Evolutionary conservation across 2,113 vertebrate species (phyloP).

Genomic region (Cottus gobio): DNA sequence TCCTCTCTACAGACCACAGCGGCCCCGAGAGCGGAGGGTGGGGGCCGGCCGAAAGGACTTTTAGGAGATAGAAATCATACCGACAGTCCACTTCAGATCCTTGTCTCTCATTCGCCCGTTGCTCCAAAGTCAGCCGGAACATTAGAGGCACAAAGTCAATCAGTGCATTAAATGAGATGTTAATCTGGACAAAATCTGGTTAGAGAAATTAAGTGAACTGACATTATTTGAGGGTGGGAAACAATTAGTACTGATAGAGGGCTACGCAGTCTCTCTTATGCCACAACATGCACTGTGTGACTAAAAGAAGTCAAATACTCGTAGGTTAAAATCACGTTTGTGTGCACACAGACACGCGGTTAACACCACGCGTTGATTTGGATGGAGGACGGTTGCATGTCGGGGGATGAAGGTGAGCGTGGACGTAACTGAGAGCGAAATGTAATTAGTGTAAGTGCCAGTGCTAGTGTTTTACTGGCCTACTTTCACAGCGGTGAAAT

Average conservation of each 20-base stretch:
- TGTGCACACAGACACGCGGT: constrained; percentile 1
- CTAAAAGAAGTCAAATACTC: background rate
- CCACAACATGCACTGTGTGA: background rate
- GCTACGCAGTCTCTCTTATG: constrained; percentile 4
- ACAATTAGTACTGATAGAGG: background rate
- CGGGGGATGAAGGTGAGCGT: constrained; percentile 45
- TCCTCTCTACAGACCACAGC: constrained; percentile 60
- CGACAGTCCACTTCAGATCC: constrained; percentile 57
- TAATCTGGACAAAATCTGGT: constrained; percentile 57
- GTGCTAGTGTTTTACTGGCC: constrained; percentile 64
- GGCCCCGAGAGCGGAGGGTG: constrained; percentile 17
- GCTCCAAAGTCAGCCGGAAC: constrained; percentile 52
- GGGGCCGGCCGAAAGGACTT: constrained; percentile 61
- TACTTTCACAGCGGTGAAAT: constrained; percentile 63
- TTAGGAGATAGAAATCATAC: constrained; percentile 70
- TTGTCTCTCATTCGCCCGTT: constrained; percentile 45
- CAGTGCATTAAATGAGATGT: constrained; percentile 56
- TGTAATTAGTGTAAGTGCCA: constrained; percentile 73
- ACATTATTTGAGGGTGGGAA: constrained; percentile 19
- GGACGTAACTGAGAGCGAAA: constrained; percentile 60
- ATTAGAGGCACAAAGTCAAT: constrained; percentile 57
- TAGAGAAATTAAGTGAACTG: constrained; percentile 10
- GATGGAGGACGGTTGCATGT: constrained; percentile 39
- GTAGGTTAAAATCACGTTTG: background rate
- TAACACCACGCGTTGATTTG: constrained; percentile 26